Conservation (phyloP, 2,888 invertebrate species). For the Drosophila anomelani region DNA sequence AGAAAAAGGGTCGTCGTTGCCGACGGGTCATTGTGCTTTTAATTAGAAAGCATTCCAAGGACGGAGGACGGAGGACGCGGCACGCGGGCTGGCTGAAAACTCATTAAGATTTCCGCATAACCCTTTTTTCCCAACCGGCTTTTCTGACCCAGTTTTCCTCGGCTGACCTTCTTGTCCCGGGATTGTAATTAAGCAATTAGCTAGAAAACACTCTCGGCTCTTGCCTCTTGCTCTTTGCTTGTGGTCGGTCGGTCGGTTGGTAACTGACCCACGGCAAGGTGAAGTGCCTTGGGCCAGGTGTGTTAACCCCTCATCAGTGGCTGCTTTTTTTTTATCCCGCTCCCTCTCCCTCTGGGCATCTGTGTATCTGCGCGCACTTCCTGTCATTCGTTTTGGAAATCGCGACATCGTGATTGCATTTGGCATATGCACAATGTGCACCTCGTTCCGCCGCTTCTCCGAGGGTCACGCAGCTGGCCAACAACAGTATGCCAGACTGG, state of each 20-base stretch:
- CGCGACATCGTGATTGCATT: conserved; percentile 48
- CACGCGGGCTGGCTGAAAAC: conserved; percentile 53
- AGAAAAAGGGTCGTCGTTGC: conserved; percentile 51
- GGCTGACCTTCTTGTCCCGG: conserved; percentile 55
- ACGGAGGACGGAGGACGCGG: conserved; percentile 18
- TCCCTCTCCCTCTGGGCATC: neutral
- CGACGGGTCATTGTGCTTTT: conserved; percentile 77
- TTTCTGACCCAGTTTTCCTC: conserved; percentile 68
- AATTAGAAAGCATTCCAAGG: conserved; percentile 64
- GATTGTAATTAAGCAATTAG: conserved; percentile 74
- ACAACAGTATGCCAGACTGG: conserved; percentile 17
- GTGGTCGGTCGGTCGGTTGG: conserved; percentile 2
- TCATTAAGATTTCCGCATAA: conserved; percentile 71
- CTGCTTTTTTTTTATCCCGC: conserved; percentile 4
- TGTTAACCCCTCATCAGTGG: neutral
- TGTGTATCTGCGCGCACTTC: conserved; percentile 57
- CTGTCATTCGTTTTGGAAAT: conserved; percentile 62
- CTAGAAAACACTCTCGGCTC: conserved; percentile 63
- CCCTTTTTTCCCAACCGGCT: conserved; percentile 52
- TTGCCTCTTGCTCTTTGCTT: conserved; percentile 43
- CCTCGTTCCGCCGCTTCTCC: conserved; percentile 8
- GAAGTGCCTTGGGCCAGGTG: conserved; percentile 45
- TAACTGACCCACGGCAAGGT: conserved; percentile 72
- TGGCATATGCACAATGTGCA: conserved; percentile 37
- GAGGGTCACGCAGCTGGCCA: conserved; percentile 28